Conservation (phyloP, 2,797 vertebrate species). For the Huso huso region DNA sequence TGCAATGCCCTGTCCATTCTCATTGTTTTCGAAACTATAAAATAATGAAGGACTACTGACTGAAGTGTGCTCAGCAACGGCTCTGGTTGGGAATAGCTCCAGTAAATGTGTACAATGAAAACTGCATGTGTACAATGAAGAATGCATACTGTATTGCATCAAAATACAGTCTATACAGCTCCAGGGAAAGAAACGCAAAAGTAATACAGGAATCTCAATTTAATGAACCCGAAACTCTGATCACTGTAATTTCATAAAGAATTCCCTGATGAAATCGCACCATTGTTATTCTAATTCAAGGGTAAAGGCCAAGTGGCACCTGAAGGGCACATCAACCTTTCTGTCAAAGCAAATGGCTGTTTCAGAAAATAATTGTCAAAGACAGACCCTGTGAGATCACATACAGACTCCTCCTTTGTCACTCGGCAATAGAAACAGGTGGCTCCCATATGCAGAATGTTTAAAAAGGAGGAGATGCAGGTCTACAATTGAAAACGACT, state of each 20-base stretch:
- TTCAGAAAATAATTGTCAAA: neutral
- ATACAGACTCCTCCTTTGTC: neutral
- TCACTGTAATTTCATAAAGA: slow-evolving; percentile 10
- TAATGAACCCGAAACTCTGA: slow-evolving; percentile 26
- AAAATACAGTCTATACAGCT: too few relatives aligned
- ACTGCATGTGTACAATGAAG: too few relatives aligned
- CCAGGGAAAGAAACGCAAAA: too few relatives aligned
- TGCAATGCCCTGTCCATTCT: too few relatives aligned
- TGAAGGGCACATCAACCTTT: slow-evolving; percentile 17
- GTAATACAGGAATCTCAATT: slow-evolving; percentile 17
- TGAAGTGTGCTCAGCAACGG: too few relatives aligned
- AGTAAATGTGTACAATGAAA: too few relatives aligned
- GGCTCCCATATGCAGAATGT: neutral
- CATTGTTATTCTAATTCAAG: slow-evolving; percentile 6
- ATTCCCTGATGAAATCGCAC: neutral
- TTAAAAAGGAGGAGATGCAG: neutral
- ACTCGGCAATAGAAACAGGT: neutral
- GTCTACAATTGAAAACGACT: neutral
- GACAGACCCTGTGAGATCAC: neutral
- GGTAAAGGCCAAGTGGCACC: slow-evolving; percentile 22
- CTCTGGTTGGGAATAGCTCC: too few relatives aligned
- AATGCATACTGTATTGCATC: too few relatives aligned
- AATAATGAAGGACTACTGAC: too few relatives aligned
- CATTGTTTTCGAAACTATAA: too few relatives aligned
- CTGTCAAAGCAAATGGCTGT: slow-evolving; percentile 6